These are phyloP conservation scores for Enteromius paludinosus DNA, from an alignment of 2,797 vertebrate species.

Conservation along the genomic window DNA sequence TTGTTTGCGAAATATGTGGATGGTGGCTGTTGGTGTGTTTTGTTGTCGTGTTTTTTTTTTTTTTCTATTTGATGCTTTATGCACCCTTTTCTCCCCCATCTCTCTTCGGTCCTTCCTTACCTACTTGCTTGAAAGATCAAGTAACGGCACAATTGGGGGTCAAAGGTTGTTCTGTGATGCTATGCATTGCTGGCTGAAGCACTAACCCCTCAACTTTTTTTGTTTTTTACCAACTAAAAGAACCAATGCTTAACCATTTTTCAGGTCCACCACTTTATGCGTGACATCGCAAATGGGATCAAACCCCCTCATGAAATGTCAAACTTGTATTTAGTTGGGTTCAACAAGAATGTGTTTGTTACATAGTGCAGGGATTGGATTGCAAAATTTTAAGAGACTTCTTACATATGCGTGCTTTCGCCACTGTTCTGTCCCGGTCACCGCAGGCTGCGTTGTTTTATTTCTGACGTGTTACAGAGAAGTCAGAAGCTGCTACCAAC, in stretches of 20 bases:
- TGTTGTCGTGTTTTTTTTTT: background rate
- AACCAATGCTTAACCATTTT: constrained; percentile 28
- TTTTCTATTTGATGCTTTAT: background rate
- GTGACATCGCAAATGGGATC: constrained; percentile 9
- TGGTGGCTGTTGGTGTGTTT: background rate
- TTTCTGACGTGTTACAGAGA: constrained; percentile 84
- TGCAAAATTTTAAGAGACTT: constrained; percentile 24
- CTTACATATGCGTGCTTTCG: constrained; percentile 32
- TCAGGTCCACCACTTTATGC: constrained; percentile 8
- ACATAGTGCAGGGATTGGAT: constrained; percentile 6
- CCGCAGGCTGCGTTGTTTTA: constrained; percentile 68
- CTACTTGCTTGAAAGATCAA: constrained; percentile 46
- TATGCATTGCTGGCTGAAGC: constrained; percentile 55
- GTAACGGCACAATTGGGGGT: constrained; percentile 56
- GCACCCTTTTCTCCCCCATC: background rate
- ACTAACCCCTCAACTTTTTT: constrained; percentile 44
- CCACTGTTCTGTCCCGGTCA: constrained; percentile 37
- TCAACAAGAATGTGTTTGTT: background rate
- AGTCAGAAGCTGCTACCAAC: constrained; percentile 82
- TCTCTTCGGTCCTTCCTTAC: constrained; percentile 15
- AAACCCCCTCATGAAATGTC: constrained; percentile 22
- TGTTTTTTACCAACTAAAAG: constrained; percentile 8
- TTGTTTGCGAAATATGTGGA: constrained; percentile 38
- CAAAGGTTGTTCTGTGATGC: constrained; percentile 52
- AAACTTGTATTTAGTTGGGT: background rate